Conservation (phyloP, 2,113 vertebrate genomes). For the Hylia prasina region DNA sequence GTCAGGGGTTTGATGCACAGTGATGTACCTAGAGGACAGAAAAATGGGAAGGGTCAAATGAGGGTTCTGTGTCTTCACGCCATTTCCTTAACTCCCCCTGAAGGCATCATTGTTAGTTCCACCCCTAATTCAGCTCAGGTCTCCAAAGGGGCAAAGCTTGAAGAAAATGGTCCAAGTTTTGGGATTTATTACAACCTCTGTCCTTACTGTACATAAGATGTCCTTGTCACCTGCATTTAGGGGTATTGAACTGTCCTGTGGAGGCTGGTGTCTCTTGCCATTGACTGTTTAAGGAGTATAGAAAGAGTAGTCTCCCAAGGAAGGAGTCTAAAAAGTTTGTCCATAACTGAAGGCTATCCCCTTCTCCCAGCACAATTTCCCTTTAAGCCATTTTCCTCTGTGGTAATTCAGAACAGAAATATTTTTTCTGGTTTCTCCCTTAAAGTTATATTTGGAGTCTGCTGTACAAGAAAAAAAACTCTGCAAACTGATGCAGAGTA, state of each 20-base stretch:
- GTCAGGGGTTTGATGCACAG: background rate
- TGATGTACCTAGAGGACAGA: background rate
- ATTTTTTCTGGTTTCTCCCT: slow-evolving; percentile 28
- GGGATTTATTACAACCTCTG: background rate
- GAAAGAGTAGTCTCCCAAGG: background rate
- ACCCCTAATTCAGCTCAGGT: background rate
- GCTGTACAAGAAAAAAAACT: background rate
- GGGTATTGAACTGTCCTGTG: background rate
- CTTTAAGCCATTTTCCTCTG: background rate
- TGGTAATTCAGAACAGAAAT: slow-evolving; percentile 16
- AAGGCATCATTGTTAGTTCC: background rate
- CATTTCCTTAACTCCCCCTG: background rate
- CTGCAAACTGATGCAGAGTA: background rate
- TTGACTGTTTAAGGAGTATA: background rate
- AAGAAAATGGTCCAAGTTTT: background rate
- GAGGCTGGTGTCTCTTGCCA: background rate
- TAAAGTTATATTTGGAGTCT: slow-evolving; percentile 39
- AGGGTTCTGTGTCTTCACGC: background rate
- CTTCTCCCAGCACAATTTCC: background rate
- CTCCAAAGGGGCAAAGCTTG: background rate
- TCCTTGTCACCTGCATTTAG: background rate
- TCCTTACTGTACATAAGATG: background rate
- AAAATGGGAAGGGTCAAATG: background rate
- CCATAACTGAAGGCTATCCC: background rate
- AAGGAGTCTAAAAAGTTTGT: background rate